Conservation (phyloP, 2,888 invertebrate species). For the Scelioninae gen. 1 region DNA sequence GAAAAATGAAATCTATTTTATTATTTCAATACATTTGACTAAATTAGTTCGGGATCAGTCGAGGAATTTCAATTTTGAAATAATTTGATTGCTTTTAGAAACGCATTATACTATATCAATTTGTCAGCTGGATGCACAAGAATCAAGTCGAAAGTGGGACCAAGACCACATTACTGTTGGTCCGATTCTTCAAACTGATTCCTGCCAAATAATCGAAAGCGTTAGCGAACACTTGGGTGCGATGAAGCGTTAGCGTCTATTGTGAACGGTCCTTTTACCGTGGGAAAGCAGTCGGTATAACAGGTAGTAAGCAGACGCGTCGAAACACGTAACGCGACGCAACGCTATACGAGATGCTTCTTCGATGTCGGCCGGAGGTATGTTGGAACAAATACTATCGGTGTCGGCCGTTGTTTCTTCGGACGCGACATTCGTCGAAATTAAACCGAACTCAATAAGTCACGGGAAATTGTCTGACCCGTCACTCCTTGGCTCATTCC, state of each 20-base stretch:
- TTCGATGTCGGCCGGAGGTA: slow-evolving; percentile 57
- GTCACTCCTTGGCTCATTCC: too few relatives aligned
- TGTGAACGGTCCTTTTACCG: slow-evolving; percentile 70
- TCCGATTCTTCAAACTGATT: slow-evolving; percentile 11
- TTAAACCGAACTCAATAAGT: slow-evolving; percentile 36
- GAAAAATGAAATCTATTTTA: too few relatives aligned
- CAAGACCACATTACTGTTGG: slow-evolving; percentile 4
- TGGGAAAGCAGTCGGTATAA: slow-evolving; percentile 76
- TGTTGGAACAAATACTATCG: slow-evolving; percentile 53
- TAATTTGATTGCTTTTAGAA: not conserved
- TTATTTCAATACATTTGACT: too few relatives aligned
- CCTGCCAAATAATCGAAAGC: slow-evolving; percentile 45
- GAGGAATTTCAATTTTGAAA: not conserved
- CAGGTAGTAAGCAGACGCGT: slow-evolving; percentile 75
- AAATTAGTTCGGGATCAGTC: not conserved
- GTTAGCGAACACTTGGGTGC: slow-evolving; percentile 37
- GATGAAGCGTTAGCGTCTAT: slow-evolving; percentile 51
- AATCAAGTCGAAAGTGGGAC: slow-evolving; percentile 11
- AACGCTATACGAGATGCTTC: slow-evolving; percentile 60
- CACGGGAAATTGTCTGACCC: slow-evolving; percentile 9
- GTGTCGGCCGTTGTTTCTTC: slow-evolving; percentile 46
- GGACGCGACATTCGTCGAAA: slow-evolving; percentile 45
- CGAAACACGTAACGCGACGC: slow-evolving; percentile 68
- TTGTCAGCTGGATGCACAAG: slow-evolving; percentile 20
- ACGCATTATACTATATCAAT: slow-evolving; percentile 11